These are phyloP conservation scores for Andricus curvator DNA, from an alignment of 2,888 invertebrate species.

Conservation along the genomic window DNA sequence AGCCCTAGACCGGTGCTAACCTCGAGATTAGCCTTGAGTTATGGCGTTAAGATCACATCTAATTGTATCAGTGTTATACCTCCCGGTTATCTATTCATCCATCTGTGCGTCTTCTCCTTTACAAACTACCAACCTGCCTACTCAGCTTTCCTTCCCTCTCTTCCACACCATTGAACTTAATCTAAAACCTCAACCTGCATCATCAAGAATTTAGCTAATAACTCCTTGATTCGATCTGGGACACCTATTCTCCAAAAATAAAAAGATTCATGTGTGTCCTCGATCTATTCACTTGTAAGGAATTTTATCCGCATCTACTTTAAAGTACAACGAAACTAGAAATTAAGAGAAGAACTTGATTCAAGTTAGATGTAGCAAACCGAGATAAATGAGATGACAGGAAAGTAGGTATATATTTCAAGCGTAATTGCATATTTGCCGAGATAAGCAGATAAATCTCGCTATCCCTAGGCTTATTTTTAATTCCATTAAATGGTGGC, in stretches of 20 bases:
- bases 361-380: conserved; percentile 49
- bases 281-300: too few species aligned
- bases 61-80: conserved; percentile 76
- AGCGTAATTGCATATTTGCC: conserved; percentile 67
- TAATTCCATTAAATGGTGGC: conserved; percentile 71
- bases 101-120: conserved; percentile 66
- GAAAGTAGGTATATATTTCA: conserved; percentile 59
- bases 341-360: not conserved
- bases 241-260: not conserved
- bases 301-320: too few species aligned
- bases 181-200: conserved; percentile 15
- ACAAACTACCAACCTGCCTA: conserved; percentile 56
- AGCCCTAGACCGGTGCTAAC: conserved; percentile 62
- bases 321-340: not conserved
- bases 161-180: conserved; percentile 74
- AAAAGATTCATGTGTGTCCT: too few species aligned
- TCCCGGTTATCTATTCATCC: conserved; percentile 72
- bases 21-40: conserved; percentile 77
- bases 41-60: conserved; percentile 77
- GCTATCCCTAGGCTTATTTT: conserved; percentile 72
- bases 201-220: conserved; percentile 8
- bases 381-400: conserved; percentile 55
- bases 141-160: conserved; percentile 64
- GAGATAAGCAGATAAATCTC: conserved; percentile 68
- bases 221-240: not conserved